Base-by-base conservation (phyloP, 2,113 vertebrate genomes). In the Xenopus laevis region DNA sequence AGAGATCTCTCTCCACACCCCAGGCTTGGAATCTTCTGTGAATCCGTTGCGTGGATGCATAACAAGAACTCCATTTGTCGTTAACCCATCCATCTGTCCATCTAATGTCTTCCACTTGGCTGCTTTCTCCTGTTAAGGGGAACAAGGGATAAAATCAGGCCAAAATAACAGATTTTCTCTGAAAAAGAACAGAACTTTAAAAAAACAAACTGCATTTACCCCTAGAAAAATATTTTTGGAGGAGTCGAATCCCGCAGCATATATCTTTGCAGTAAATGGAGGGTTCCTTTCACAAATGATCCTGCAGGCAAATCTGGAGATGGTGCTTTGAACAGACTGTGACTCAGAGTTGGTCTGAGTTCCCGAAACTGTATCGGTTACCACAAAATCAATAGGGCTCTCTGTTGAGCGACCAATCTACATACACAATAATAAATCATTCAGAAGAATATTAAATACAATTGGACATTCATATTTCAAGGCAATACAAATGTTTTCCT, bases 161-260 rank as follows among this genome's bases (percentile, higher is more conserved):
- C 10, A 12, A 10, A 61, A 12, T 17, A 12, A 45, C 16, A 23
- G 59, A 62, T 62, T 62, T 62, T 20, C n/a, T 11, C 13, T 30
- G 73, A 33, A 55, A 2, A 11, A 40, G 61, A 3, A 10, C 13
- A 55, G 13, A 55, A 40, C n/a, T 73, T 72, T 27, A 27, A 10
- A 0, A 0, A 0, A n/a, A 11, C 23, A 12, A 59, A 27, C 23
- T 27, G 23, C 23, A 27, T 27, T 27, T 91, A 98, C 97, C 94
- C 97, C 97, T 20, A 99, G 93, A 83, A 99, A 99, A 83, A 99
- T 99, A 89, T 98, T 99, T 88, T 98, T 98, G 55, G 97, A 99
- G 30, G 96, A 98, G 83, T 99, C 97, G 78, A 98, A 99, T 79
- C 97, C 97, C 4, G 97, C 97, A 27, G 97, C 97, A 21, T 94